A percentile compares a stretch with the other conserved stretches of the same genome.
phyloP scores from a whole-genome alignment of 2,113 vertebrate species.

The Pseudorhombus dupliciocellatus region DNA sequence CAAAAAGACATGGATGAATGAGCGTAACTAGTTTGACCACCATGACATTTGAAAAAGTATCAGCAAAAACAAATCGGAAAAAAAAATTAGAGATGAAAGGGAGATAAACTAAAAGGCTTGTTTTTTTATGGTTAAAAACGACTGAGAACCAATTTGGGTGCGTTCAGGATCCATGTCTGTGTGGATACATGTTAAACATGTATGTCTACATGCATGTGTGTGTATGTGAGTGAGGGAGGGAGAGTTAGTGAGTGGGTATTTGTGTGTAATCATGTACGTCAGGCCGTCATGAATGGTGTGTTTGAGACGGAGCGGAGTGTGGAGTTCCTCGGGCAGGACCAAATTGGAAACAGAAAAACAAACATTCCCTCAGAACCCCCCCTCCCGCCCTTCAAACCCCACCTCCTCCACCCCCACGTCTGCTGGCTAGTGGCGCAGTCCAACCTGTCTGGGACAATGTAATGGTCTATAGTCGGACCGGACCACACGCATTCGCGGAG shows the following conservation, averaged over 20 bases:
- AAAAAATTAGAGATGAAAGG: slow-evolving; percentile 61
- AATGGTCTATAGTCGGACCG: slow-evolving; percentile 76
- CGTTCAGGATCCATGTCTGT: slow-evolving; percentile 1
- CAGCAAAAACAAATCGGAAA: slow-evolving; percentile 73
- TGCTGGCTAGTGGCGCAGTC: slow-evolving; percentile 69
- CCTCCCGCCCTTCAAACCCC: not conserved
- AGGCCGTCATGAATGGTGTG: slow-evolving; percentile 80
- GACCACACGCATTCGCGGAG: slow-evolving; percentile 71
- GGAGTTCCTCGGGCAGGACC: slow-evolving; percentile 78
- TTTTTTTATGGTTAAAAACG: slow-evolving; percentile 42
- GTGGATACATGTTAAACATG: slow-evolving; percentile 17
- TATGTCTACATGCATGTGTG: not conserved
- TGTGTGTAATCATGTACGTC: slow-evolving; percentile 77
- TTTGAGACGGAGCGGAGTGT: slow-evolving; percentile 79
- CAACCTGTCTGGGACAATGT: slow-evolving; percentile 81
- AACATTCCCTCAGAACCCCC: slow-evolving; percentile 75
- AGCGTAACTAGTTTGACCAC: slow-evolving; percentile 65
- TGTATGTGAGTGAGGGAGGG: slow-evolving; percentile 7
- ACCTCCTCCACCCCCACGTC: slow-evolving; percentile 27
- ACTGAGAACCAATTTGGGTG: not conserved
- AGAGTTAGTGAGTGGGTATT: slow-evolving; percentile 55
- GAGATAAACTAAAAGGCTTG: slow-evolving; percentile 54
- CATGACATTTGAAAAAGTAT: slow-evolving; percentile 63
- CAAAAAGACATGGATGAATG: slow-evolving; percentile 54
- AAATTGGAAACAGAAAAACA: slow-evolving; percentile 84